Percentiles rank a stretch among this genome's conserved stretches.
These are phyloP conservation scores for Macaria liturata DNA, from an alignment of 2,888 invertebrate species.

Conservation along the genomic window DNA sequence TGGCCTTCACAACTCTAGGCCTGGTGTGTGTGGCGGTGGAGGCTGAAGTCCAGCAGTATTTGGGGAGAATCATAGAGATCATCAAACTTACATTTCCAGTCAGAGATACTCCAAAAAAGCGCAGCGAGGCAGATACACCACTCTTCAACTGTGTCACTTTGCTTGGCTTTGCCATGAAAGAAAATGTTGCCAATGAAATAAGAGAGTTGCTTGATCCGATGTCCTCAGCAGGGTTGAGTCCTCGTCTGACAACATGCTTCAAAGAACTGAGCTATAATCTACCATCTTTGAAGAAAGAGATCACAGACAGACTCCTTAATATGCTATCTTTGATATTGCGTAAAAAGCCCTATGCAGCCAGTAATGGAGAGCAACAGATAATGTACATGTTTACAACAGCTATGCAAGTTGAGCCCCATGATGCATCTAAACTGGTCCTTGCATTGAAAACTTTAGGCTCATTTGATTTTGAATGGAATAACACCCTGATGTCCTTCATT, in stretches of 20 bases:
- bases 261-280: slow-evolving; percentile 95
- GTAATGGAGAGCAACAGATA: slow-evolving; percentile 77
- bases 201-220: slow-evolving; percentile 94
- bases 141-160: slow-evolving; percentile 98
- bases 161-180: slow-evolving; percentile 93
- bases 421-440: slow-evolving; percentile 93
- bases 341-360: slow-evolving; percentile 90
- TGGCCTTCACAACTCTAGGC: slow-evolving; percentile 96
- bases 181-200: slow-evolving; percentile 90
- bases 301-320: slow-evolving; percentile 95
- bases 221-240: slow-evolving; percentile 95
- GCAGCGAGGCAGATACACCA: slow-evolving; percentile 89
- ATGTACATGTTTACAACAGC: slow-evolving; percentile 67
- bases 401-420: slow-evolving; percentile 83
- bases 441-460: slow-evolving; percentile 96
- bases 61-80: slow-evolving; percentile 93
- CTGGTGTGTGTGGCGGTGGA: slow-evolving; percentile 95
- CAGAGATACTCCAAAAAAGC: slow-evolving; percentile 90
- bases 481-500: slow-evolving; percentile 94
- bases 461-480: slow-evolving; percentile 95
- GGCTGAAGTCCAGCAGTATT: slow-evolving; percentile 89
- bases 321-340: slow-evolving; percentile 95
- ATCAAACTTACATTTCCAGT: slow-evolving; percentile 90
- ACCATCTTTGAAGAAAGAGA: slow-evolving; percentile 93
- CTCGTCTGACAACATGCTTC: slow-evolving; percentile 95